phyloP scores from a whole-genome alignment of 2,797 vertebrate genomes.

The Cossypha dichroa region DNA sequence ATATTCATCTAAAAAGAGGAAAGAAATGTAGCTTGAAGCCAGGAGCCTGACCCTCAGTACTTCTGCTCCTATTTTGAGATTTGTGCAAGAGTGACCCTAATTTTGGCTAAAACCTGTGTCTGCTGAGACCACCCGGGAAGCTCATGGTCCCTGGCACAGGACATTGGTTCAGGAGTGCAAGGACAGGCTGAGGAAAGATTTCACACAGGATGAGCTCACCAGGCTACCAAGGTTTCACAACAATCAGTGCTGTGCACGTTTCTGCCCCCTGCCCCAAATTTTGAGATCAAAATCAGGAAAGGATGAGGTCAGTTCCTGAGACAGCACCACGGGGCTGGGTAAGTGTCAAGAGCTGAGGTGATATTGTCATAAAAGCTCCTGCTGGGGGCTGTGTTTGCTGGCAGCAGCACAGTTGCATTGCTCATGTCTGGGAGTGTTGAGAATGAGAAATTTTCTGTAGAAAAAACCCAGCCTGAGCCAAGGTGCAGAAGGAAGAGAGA shows the following conservation, averaged over 20 bases:
- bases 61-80: neutral
- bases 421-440: constrained; percentile 40
- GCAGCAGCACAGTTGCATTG: neutral
- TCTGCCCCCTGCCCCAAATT: neutral
- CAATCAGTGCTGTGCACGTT: neutral
- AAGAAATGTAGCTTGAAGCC: neutral
- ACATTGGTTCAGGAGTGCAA: accelerated
- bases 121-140: neutral
- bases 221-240: neutral
- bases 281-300: neutral
- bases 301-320: constrained; percentile 50
- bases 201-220: neutral
- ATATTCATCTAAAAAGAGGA: neutral
- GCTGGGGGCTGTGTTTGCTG: constrained; percentile 22
- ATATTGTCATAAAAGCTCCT: neutral
- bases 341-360: neutral
- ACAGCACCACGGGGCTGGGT: neutral
- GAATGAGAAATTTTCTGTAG: constrained; percentile 21
- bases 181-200: neutral
- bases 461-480: neutral
- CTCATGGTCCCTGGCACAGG: neutral
- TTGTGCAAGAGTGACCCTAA: neutral
- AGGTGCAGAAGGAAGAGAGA: neutral
- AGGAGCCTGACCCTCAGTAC: neutral
- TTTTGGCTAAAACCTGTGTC: neutral